Conservation (phyloP, 1,140 invertebrate species). For the Bombus ignitus region DNA sequence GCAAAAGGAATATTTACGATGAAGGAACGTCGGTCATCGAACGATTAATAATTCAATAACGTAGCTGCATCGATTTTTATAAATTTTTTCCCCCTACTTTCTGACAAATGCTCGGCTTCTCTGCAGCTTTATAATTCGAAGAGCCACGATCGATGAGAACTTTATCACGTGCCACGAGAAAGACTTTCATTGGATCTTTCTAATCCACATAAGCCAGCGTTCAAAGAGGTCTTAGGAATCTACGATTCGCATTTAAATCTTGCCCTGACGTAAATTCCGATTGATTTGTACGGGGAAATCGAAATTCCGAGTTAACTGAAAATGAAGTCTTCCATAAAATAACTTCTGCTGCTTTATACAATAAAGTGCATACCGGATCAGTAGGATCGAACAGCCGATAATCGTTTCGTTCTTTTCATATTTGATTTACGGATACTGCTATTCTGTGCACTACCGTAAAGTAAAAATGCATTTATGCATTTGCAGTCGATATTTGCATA, state of each 20-base stretch:
- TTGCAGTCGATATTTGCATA: too few species aligned
- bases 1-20: background rate
- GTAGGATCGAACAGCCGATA: background rate
- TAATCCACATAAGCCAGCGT: constrained; percentile 31
- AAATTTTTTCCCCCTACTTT: background rate
- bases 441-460: background rate
- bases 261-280: background rate
- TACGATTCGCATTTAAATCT: constrained; percentile 23
- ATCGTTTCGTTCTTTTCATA: background rate
- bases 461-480: background rate
- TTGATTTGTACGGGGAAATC: constrained; percentile 2
- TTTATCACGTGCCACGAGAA: constrained; percentile 14
- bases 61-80: background rate
- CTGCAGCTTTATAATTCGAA: background rate
- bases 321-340: background rate
- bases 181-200: constrained; percentile 34
- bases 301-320: background rate
- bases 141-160: background rate
- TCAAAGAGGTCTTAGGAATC: constrained; percentile 9
- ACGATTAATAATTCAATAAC: constrained; percentile 15
- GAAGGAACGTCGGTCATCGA: background rate
- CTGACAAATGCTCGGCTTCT: background rate
- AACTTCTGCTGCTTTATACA: background rate
- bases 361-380: background rate
- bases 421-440: background rate